Evolutionary conservation across 2,888 invertebrate species (phyloP).

Genomic region (Dynastes maya): DNA sequence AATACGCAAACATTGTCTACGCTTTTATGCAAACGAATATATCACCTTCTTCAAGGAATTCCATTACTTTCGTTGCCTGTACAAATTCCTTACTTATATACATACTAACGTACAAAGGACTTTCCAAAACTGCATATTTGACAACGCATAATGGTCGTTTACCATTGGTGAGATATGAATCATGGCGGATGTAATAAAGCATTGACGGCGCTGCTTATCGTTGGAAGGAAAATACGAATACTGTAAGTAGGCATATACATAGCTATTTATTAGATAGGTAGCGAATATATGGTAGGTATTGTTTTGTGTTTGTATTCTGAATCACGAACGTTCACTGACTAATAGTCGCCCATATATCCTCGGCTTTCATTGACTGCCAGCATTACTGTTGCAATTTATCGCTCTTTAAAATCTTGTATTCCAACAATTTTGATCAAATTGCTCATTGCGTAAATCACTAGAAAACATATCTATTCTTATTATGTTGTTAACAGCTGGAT

Average conservation of each 20-base stretch:
- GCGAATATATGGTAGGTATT: not conserved
- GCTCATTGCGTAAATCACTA: slow-evolving; percentile 15
- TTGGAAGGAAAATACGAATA: slow-evolving; percentile 10
- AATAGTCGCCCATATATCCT: slow-evolving; percentile 3
- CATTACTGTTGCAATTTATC: not conserved
- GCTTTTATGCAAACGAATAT: not conserved
- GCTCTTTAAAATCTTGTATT: slow-evolving; percentile 1
- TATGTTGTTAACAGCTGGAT: not conserved
- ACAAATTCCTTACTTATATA: not conserved
- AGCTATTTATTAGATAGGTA: slow-evolving; percentile 12
- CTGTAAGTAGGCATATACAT: not conserved
- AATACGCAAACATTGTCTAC: not conserved
- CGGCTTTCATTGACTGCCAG: slow-evolving; percentile 10
- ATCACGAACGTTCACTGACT: slow-evolving; percentile 22
- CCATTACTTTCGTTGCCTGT: too few species aligned
- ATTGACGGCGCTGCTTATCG: slow-evolving; percentile 19
- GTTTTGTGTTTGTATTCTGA: slow-evolving; percentile 22
- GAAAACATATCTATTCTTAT: not conserved
- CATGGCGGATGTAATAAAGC: slow-evolving; percentile 39
- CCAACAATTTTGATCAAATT: slow-evolving; percentile 23
- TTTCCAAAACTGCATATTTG: slow-evolving; percentile 4
- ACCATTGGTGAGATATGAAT: slow-evolving; percentile 24
- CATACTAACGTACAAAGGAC: not conserved
- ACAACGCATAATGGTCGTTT: slow-evolving; percentile 1
- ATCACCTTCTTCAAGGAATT: not conserved